Base-by-base conservation (phyloP, 2,888 invertebrate genomes). In the Oligia fasciuncula region DNA sequence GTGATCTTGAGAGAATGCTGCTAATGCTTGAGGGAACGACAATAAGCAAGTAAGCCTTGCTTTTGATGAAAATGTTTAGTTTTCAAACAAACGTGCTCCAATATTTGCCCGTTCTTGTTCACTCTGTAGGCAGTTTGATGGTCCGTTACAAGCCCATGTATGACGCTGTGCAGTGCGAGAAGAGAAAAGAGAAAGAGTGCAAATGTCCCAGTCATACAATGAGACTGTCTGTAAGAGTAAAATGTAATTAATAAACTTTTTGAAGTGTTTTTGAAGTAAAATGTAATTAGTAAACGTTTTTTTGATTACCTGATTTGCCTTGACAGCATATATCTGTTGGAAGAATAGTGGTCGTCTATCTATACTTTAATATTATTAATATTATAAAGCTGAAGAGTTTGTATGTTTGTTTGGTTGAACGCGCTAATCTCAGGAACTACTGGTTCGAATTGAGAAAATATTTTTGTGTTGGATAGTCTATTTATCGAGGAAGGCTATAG, bases 271-370 rank as follows among this genome's bases (percentile, higher is more conserved):
- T 29, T 29, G 29, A 29, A 35, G 46, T 83, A 83, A 68, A 9
- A 49, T 80, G 46, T 80, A 40, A 54, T 51, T 57, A 73, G 43
- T 80, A 80, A 80, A 80, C 60, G 29, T 29, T n/a, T 75, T 75
- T 67, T 62, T 67, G 8, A 46, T 43, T 43, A 43, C 43, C 43
- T 9, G 43, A 43, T 43, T 43, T 43, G 43, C 43, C 9, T 9
- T 43, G 9, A 43, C 43, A 43, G 43, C 43, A 43, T 40, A 40
- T 9, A 43, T 4, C 43, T 43, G 43, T 9, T 9, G 9, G 43
- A 9, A 43, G 8, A 9, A 43, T 43, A 43, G 8, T 43, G 9
- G 9, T 43, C 43, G 43, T 4, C 43, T 43, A 43, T 3, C 35
- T 35, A 35, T 35, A 35, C 35, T 35, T 29, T 1, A n/a, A n/a